Conservation (phyloP, 2,888 invertebrate genomes). For the Antheraea assamensis region DNA sequence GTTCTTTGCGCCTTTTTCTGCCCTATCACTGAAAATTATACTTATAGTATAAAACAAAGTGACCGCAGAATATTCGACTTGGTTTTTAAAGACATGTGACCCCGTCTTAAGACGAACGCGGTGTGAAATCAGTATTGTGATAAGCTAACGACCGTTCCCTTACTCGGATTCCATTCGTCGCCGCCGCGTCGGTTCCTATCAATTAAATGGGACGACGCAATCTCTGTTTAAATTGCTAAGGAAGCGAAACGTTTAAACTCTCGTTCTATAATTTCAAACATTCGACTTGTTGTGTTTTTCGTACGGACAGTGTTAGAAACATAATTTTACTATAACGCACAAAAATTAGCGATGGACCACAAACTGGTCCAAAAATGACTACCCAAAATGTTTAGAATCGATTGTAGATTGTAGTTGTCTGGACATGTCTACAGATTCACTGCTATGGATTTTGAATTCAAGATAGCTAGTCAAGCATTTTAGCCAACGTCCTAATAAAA, state of each 20-base stretch:
- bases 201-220: conserved; percentile 72
- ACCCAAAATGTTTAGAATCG: too few relatives aligned
- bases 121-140: conserved; percentile 75
- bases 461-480: too few relatives aligned
- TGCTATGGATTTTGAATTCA: too few relatives aligned
- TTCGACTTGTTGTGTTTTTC: neutral
- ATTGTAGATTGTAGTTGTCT: too few relatives aligned
- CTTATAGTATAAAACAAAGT: neutral
- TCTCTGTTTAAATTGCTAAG: conserved; percentile 58
- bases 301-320: too few relatives aligned
- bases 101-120: conserved; percentile 34
- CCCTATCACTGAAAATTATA: too few relatives aligned
- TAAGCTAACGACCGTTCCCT: conserved; percentile 74
- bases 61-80: neutral
- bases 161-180: conserved; percentile 58
- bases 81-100: conserved; percentile 22
- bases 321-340: too few relatives aligned
- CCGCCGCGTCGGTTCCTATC: conserved; percentile 54
- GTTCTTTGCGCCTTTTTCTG: too few relatives aligned
- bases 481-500: too few relatives aligned
- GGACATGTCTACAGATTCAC: too few relatives aligned
- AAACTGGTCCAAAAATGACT: too few relatives aligned
- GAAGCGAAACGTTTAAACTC: conserved; percentile 31
- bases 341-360: too few relatives aligned
- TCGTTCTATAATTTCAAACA: neutral